These are phyloP conservation scores for Watsonalla binaria DNA, from an alignment of 2,888 invertebrate species.

Conservation along the genomic window DNA sequence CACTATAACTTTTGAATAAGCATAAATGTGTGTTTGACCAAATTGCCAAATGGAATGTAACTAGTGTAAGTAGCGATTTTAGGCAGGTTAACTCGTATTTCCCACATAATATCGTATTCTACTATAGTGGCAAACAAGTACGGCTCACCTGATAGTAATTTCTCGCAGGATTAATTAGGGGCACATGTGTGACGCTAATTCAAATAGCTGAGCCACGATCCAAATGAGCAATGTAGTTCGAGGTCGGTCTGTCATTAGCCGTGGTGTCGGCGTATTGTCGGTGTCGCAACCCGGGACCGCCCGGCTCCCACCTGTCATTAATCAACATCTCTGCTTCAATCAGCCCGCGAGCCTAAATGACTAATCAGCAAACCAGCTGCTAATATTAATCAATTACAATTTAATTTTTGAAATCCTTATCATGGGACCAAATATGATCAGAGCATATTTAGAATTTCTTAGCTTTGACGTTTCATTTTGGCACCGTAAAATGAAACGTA, in stretches of 20 bases:
- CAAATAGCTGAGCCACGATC: conserved; percentile 55
- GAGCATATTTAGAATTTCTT: too few relatives aligned
- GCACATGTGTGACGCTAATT: conserved; percentile 28
- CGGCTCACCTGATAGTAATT: too few relatives aligned
- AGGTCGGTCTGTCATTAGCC: conserved; percentile 43
- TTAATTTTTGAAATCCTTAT: neutral
- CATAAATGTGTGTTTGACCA: too few relatives aligned
- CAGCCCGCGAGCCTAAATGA: conserved; percentile 20
- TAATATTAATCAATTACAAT: neutral
- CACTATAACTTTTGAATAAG: too few relatives aligned
- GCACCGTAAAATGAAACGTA: too few relatives aligned
- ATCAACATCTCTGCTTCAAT: conserved; percentile 31
- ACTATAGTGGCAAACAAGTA: too few relatives aligned
- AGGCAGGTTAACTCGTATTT: too few relatives aligned
- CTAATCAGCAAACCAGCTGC: conserved; percentile 5
- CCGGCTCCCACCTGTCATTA: conserved; percentile 26
- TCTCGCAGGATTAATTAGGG: neutral
- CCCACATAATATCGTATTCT: too few relatives aligned
- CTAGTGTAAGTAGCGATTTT: too few relatives aligned
- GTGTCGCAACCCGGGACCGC: conserved; percentile 49
- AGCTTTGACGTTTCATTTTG: too few relatives aligned
- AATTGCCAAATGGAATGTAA: too few relatives aligned
- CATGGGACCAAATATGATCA: too few relatives aligned
- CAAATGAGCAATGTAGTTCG: conserved; percentile 46
- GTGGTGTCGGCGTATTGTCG: conserved; percentile 39